phyloP scores from a whole-genome alignment of 2,113 vertebrate genomes.

The Irena cyanogastra region DNA sequence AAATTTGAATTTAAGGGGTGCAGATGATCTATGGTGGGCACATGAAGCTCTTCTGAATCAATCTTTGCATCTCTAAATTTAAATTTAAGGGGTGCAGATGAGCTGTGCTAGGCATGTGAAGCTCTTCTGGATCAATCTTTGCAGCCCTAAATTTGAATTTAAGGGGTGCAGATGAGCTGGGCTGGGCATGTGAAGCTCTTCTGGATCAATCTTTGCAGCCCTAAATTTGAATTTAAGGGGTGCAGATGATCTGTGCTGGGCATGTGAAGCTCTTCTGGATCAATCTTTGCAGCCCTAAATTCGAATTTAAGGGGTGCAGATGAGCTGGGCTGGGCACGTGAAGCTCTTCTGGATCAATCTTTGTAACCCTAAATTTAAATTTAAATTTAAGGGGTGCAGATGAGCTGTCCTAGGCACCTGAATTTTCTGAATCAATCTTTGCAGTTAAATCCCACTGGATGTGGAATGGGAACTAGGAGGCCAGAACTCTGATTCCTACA shows the following conservation, averaged over 20 bases:
- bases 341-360: neutral
- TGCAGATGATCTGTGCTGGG: rapidly evolving
- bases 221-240: neutral
- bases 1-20: neutral
- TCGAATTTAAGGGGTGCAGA: neutral
- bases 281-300: neutral
- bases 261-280: rapidly evolving
- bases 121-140: neutral
- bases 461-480: neutral
- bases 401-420: neutral
- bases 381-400: neutral
- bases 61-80: neutral
- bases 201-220: neutral
- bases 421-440: neutral
- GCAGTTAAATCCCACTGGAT: neutral
- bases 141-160: neutral
- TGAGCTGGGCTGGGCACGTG: rapidly evolving
- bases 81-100: neutral
- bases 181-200: rapidly evolving
- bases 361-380: neutral
- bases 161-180: rapidly evolving
- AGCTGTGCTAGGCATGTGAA: neutral
- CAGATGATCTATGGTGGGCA: neutral
- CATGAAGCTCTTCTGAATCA: neutral
- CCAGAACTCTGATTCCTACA: neutral